Percentiles rank a stretch among this genome's conserved stretches.
phyloP scores from a whole-genome alignment of 1,140 invertebrate species.

The Cydia strobilella region DNA sequence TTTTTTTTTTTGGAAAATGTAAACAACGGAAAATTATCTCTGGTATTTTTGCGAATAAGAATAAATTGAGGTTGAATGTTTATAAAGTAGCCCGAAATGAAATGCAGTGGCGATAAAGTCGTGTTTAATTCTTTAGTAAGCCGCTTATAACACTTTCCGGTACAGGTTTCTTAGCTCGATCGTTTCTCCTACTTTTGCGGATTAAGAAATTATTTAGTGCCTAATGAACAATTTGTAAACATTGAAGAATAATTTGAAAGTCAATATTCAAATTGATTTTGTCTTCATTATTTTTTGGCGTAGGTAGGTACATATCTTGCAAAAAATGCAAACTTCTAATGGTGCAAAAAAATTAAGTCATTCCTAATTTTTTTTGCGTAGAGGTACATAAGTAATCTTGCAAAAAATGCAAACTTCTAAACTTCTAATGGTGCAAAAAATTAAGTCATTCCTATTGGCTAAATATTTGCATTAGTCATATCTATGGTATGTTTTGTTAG shows the following conservation, averaged over 20 bases:
- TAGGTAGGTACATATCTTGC: neutral
- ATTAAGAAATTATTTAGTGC: conserved; percentile 31
- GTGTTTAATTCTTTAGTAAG: conserved; percentile 25
- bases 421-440: neutral
- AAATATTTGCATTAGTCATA: neutral
- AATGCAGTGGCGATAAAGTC: conserved; percentile 19
- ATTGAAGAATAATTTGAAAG: neutral
- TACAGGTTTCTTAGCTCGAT: conserved; percentile 34
- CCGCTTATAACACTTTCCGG: conserved; percentile 31
- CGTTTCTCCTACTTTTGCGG: conserved; percentile 36
- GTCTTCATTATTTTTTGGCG: too few species aligned
- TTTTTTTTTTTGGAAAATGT: conserved; percentile 38
- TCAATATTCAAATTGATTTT: neutral
- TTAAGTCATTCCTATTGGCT: neutral
- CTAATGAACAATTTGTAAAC: neutral
- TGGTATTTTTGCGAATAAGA: conserved; percentile 24
- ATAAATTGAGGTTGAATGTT: conserved; percentile 27
- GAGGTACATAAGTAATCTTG: neutral
- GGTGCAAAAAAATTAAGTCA: neutral
- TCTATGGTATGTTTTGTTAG: neutral
- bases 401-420: neutral
- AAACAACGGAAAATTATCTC: conserved; percentile 32
- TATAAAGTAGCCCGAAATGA: conserved; percentile 28
- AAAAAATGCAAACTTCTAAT: neutral
- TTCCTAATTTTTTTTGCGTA: neutral